These are phyloP conservation scores for Pollenia amentaria DNA, from an alignment of 2,888 invertebrate genomes.

Conservation along the genomic window DNA sequence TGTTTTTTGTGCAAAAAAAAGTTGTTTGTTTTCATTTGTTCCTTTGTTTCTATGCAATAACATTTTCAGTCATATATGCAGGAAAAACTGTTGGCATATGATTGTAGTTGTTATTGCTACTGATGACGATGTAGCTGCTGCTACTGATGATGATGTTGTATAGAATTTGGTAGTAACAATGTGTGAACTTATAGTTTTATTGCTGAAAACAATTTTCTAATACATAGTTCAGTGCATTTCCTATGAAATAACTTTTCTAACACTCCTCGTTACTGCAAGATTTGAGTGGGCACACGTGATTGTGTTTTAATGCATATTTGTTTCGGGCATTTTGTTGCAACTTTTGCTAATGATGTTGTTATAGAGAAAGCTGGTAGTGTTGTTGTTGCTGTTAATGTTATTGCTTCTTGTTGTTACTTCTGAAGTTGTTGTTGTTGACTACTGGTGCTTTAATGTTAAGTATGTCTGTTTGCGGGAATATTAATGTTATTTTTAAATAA, in stretches of 20 bases:
- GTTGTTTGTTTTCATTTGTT: slow-evolving; percentile 37
- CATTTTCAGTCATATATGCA: slow-evolving; percentile 20
- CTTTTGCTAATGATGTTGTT: slow-evolving; percentile 53
- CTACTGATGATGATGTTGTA: not conserved
- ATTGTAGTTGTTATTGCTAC: not conserved
- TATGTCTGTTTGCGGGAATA: slow-evolving; percentile 21
- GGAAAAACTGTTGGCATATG: not conserved
- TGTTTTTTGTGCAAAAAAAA: not conserved
- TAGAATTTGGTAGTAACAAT: too few species aligned
- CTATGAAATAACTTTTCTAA: too few species aligned
- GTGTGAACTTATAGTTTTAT: too few species aligned
- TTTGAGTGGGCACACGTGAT: not conserved
- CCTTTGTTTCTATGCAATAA: slow-evolving; percentile 39
- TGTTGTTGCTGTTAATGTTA: slow-evolving; percentile 31
- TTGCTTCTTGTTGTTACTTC: slow-evolving; percentile 20
- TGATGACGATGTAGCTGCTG: not conserved
- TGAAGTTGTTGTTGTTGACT: slow-evolving; percentile 34
- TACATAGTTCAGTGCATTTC: too few species aligned
- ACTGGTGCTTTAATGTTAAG: not conserved
- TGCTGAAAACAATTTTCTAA: too few species aligned
- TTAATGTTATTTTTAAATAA: slow-evolving; percentile 61
- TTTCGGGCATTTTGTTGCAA: slow-evolving; percentile 36
- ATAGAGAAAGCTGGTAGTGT: not conserved
- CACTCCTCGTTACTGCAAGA: not conserved
- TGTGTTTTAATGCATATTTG: slow-evolving; percentile 14